These are phyloP conservation scores for Oligia strigilis DNA, from an alignment of 2,888 invertebrate genomes.

Conservation along the genomic window DNA sequence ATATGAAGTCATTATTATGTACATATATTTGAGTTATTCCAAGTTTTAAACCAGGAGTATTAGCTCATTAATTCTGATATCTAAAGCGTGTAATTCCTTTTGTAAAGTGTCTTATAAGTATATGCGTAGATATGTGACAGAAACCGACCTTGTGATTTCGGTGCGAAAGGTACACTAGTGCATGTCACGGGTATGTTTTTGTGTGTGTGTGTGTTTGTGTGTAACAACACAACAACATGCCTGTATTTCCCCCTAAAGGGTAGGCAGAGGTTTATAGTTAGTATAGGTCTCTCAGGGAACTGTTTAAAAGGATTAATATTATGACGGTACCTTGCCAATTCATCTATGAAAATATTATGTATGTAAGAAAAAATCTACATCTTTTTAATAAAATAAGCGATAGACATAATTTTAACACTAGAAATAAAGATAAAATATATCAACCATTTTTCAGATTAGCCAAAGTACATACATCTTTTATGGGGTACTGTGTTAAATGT, in stretches of 20 bases:
- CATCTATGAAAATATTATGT: no score
- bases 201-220: background rate
- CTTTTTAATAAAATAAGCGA: no score
- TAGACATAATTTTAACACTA: no score
- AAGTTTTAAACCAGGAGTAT: conserved; percentile 48
- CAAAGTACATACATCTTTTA: no score
- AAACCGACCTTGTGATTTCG: background rate
- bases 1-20: conserved; percentile 54
- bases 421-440: no score
- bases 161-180: background rate
- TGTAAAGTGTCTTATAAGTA: conserved; percentile 29
- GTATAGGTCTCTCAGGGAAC: no score
- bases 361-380: no score
- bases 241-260: background rate
- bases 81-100: conserved; percentile 51
- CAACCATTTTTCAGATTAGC: no score
- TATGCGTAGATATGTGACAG: conserved; percentile 22
- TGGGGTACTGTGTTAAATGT: no score
- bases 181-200: no score
- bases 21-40: conserved; percentile 41
- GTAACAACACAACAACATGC: background rate
- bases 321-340: no score
- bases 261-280: background rate
- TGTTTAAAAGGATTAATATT: no score
- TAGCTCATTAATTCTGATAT: conserved; percentile 59